phyloP scores from a whole-genome alignment of 2,113 vertebrate species.

The Neomonachus schauinslandi region DNA sequence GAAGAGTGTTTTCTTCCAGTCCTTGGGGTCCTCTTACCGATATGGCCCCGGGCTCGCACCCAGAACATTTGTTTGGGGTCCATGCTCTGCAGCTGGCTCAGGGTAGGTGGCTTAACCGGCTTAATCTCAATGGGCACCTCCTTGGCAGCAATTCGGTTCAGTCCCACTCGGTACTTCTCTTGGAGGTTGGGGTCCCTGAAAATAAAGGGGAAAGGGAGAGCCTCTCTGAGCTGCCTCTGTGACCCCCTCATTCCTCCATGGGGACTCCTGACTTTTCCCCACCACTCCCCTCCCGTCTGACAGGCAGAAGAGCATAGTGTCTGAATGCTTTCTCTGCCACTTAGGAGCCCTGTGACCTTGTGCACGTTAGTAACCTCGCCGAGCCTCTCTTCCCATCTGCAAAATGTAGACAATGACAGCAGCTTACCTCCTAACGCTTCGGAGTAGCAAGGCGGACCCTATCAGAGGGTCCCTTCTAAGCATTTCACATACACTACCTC shows the following conservation, averaged over 20 bases:
- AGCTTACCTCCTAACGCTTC: neutral
- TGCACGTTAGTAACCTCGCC: neutral
- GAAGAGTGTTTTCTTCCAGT: neutral
- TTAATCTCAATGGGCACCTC: constrained; percentile 96
- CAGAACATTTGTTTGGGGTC: constrained; percentile 94
- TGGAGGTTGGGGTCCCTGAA: constrained; percentile 91
- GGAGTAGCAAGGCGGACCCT: neutral
- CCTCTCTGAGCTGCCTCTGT: neutral
- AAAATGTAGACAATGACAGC: neutral
- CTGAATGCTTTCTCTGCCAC: neutral
- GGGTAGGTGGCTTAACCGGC: constrained; percentile 88
- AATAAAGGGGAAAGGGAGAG: neutral
- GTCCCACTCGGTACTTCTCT: constrained; percentile 86
- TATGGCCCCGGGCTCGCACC: constrained; percentile 94
- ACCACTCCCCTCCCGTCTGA: neutral
- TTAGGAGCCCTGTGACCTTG: neutral
- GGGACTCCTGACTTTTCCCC: neutral
- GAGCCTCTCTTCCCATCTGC: neutral
- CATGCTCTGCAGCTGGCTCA: constrained; percentile 69
- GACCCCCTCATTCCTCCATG: neutral
- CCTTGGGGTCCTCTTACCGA: constrained; percentile 87
- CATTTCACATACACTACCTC: neutral
- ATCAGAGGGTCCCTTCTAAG: neutral
- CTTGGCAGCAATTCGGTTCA: constrained; percentile 91
- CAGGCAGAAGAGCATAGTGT: neutral